phyloP scores from a whole-genome alignment of 2,797 vertebrate species.

The Acrocephalus scirpaceus region DNA sequence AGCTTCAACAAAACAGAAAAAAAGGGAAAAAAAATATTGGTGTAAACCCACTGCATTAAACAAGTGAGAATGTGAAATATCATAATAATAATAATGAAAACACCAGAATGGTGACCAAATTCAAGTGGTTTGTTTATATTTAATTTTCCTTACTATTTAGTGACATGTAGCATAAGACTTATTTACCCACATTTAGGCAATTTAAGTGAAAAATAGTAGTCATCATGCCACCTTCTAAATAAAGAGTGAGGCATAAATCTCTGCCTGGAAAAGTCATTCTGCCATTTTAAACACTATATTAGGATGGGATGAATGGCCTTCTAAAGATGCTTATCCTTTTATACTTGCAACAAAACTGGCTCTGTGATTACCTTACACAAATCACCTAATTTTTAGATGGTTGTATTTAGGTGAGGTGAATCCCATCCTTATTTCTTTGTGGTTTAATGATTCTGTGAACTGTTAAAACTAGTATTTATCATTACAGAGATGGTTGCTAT shows the following conservation, averaged over 20 bases:
- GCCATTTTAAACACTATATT: background rate
- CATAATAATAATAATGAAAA: background rate
- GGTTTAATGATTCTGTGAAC: conserved; percentile 13
- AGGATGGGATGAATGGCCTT: background rate
- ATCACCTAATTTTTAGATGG: background rate
- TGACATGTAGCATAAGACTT: background rate
- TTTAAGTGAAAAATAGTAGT: background rate
- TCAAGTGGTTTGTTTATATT: background rate
- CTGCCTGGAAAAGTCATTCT: background rate
- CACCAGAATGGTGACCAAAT: background rate
- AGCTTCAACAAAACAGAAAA: background rate
- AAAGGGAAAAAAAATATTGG: accelerated
- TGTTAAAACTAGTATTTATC: conserved; percentile 25
- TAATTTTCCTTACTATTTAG: background rate
- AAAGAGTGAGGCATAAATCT: accelerated
- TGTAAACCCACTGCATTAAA: background rate
- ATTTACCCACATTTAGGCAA: background rate
- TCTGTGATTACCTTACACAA: background rate
- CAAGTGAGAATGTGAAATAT: background rate
- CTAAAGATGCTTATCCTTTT: background rate
- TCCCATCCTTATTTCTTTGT: background rate
- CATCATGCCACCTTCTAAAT: background rate
- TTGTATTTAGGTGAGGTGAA: background rate
- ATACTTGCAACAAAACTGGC: background rate
- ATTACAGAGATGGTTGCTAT: background rate